A percentile compares a stretch with the other conserved stretches of the same genome.
phyloP scores from a whole-genome alignment of 2,113 vertebrate species.

The Cariama cristata region DNA sequence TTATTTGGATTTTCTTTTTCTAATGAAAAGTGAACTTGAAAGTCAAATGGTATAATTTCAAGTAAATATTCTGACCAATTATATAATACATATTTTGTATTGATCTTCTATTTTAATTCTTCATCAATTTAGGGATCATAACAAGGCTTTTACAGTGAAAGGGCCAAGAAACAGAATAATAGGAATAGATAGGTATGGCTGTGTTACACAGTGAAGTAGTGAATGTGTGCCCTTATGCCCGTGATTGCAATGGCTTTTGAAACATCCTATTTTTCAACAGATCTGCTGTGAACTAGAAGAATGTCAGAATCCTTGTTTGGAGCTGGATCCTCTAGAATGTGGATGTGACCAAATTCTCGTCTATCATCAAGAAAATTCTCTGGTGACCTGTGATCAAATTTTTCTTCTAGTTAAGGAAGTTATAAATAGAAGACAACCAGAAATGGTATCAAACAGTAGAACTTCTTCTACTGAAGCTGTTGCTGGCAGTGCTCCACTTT shows the following conservation, averaged over 20 bases:
- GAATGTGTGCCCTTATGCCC: not conserved
- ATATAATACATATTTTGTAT: not conserved
- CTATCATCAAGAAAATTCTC: slow-evolving; percentile 80
- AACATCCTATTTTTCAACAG: slow-evolving; percentile 68
- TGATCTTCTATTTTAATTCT: not conserved
- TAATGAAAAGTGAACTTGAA: not conserved
- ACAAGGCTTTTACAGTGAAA: not conserved
- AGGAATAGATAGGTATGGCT: not conserved
- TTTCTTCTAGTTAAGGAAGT: slow-evolving; percentile 85
- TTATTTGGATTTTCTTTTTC: not conserved
- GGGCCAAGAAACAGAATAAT: not conserved
- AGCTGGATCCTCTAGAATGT: slow-evolving; percentile 81
- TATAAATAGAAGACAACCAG: slow-evolving; percentile 81
- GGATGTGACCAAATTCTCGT: slow-evolving; percentile 83
- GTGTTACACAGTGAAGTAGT: not conserved
- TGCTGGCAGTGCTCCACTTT: slow-evolving; percentile 92
- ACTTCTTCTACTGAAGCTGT: slow-evolving; percentile 95
- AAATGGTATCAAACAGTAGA: slow-evolving; percentile 87
- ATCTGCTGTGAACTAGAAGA: slow-evolving; percentile 92
- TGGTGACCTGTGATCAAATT: slow-evolving; percentile 82
- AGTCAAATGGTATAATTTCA: not conserved
- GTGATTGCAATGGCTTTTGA: not conserved
- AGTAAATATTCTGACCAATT: not conserved
- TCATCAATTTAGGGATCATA: not conserved
- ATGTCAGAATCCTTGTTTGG: slow-evolving; percentile 82